Conservation (phyloP, 2,888 invertebrate species). For the Xestia c-nigrum region DNA sequence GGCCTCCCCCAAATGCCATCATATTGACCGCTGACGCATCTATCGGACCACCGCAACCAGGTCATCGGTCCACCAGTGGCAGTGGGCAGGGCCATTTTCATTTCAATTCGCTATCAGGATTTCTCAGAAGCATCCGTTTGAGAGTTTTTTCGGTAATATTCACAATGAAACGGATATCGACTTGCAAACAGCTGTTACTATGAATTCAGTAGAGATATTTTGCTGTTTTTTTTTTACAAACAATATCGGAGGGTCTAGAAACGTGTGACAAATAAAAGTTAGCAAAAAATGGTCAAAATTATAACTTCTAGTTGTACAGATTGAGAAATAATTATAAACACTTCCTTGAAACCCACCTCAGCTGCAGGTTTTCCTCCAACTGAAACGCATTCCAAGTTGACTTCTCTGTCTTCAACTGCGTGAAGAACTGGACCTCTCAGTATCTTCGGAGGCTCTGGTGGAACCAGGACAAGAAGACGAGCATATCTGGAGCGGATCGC, state of each 20-base stretch:
- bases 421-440: slow-evolving; percentile 95
- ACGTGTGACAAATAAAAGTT: no score
- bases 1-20: no score
- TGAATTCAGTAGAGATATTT: not conserved
- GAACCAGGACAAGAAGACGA: slow-evolving; percentile 95
- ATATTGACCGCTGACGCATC: no score
- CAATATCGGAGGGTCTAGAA: no score
- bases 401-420: slow-evolving; percentile 97
- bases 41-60: no score
- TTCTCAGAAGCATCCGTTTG: not conserved
- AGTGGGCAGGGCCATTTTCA: no score
- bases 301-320: no score
- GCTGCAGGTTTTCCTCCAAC: slow-evolving; percentile 98
- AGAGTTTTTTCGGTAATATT: not conserved
- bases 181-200: not conserved
- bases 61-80: no score
- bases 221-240: not conserved
- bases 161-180: not conserved
- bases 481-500: slow-evolving; percentile 96
- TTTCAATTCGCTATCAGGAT: not conserved
- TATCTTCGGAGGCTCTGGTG: slow-evolving; percentile 97
- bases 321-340: not conserved
- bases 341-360: slow-evolving; percentile 85
- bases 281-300: no score
- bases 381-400: slow-evolving; percentile 97